These are phyloP conservation scores for Melangyna quadrimaculata DNA, from an alignment of 2,888 invertebrate genomes.

Conservation along the genomic window DNA sequence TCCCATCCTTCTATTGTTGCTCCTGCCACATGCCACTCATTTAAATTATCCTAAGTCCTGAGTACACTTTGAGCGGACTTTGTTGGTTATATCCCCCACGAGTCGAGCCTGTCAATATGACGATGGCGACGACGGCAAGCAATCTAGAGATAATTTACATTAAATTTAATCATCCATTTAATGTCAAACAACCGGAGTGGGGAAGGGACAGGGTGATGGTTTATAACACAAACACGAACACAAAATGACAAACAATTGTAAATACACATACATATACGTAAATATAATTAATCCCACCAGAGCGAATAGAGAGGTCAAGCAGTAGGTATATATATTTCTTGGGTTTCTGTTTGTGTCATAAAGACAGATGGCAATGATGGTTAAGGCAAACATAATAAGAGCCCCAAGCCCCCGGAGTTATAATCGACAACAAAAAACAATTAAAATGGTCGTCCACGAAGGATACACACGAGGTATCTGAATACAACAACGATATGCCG, in stretches of 20 bases:
- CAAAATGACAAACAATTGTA: neutral
- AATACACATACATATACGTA: slow-evolving; percentile 8
- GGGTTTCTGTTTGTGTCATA: slow-evolving; percentile 27
- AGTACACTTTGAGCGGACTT: slow-evolving; percentile 20
- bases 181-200: slow-evolving; percentile 24
- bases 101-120: neutral
- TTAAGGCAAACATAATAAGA: neutral
- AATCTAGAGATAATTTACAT: slow-evolving; percentile 52
- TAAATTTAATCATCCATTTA: slow-evolving; percentile 57
- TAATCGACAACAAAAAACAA: slow-evolving; percentile 46
- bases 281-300: slow-evolving; percentile 35
- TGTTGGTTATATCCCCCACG: slow-evolving; percentile 13
- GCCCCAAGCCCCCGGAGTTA: neutral
- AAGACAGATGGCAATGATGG: slow-evolving; percentile 8
- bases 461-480: neutral
- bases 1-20: neutral
- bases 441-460: neutral
- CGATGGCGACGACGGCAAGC: slow-evolving; percentile 2
- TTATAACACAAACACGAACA: neutral
- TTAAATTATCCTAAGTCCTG: slow-evolving; percentile 1
- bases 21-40: neutral
- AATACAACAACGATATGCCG: neutral
- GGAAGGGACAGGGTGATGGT: neutral
- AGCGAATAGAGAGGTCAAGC: slow-evolving; percentile 21
- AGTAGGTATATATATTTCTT: neutral